Evolutionary conservation across 2,888 invertebrate genomes (phyloP), one percentile per base, ranked within the genome.

Genomic region (Phalangium opilio): DNA sequence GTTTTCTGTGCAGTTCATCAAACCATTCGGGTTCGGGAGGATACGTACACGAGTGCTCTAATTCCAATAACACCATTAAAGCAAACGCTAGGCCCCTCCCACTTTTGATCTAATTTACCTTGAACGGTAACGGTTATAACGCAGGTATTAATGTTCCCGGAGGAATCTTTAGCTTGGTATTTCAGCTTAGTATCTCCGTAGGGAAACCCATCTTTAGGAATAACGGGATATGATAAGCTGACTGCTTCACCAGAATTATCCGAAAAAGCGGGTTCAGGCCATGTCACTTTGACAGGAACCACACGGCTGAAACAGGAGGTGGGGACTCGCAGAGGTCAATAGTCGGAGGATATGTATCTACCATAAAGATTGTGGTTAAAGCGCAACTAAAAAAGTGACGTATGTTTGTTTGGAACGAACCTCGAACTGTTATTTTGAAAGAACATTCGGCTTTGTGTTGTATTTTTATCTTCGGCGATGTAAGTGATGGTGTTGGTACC

Each of bases 261-360:
- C 33, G 66, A 66, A 57, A 70, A 70, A 7, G 65, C 50, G 2
- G 77, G 77, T 57, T 75, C 75, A 45, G 73, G 72, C 74, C 77
- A 76, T 11, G 68, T 58, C 11, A 67, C 62, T 4, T 43, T 41
- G 12, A 77, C 66, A 45, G 74, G 72, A 27, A 56, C 32, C 62
- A 61, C 61, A 35, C 58, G 50, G 3, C 58, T 52, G 12, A 64
- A 54, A 72, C 71, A 32, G 67, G 64, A 3, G 74, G 69, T 1
- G 78, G 77, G 50, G 73, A 72, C 11, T 72, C 63, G 58, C 79
- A 80, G 48, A 70, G 68, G 56, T 76, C 75, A 10, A 75, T 66
- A 3, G 59, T 64, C 1, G 77, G 77, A 27, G 73, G 67, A 58
- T 76, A 74, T 5, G 62, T 62, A 60, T 77, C 75, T 73, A 56